Evolutionary conservation across 1,140 invertebrate species (phyloP), one percentile per base, ranked within the genome.

Genomic region (Drosophila lini): DNA sequence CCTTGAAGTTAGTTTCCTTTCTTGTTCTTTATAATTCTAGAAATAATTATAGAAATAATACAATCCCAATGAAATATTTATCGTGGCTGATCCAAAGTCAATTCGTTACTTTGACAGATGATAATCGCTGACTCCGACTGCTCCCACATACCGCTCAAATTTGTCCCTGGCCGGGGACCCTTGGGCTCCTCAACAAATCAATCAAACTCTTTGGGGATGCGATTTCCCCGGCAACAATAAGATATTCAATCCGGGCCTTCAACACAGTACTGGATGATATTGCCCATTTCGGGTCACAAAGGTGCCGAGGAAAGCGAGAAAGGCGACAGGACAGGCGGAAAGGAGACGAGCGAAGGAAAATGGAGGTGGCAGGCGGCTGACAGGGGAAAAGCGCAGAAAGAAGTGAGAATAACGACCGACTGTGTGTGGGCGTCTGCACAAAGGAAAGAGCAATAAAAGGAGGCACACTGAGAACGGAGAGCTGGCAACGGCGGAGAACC

Each of bases 171-270:
- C 10, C 22, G n/a, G 34, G 11, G 28, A 41, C 63, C 53, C 42
- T 55, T 47, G 25, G 40, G 13, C 31, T 40, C 41, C 28, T 36
- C 42, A 28, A 31, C 61, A 44, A 81, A 81, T 81, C 80, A 78
- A 81, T 81, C 80, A 81, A 81, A 62, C 74, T 74, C 58, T 50
- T 64, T 55, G 10, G 50, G 70, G 40, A 67, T 59, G 53, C 53
- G 58, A 58, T 75, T 75, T 76, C 40, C 34, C 47, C 22, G 31
- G 53, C 36, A 36, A 78, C 56, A 62, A 60, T 57, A 57, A 78
- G 75, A 78, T 60, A 78, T 58, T 77, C 73, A 60, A 61, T 70
- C 55, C 47, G 40, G 56, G 10, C 55, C 55, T 42, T 38, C 48
- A 32, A 47, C 67, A 40, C 50, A 53, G 32, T 36, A 53, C 19